Percentiles rank a stretch among this genome's conserved stretches.
Evolutionary conservation across 2,113 vertebrate genomes (phyloP).

Genomic region (Baryphthengus martii): DNA sequence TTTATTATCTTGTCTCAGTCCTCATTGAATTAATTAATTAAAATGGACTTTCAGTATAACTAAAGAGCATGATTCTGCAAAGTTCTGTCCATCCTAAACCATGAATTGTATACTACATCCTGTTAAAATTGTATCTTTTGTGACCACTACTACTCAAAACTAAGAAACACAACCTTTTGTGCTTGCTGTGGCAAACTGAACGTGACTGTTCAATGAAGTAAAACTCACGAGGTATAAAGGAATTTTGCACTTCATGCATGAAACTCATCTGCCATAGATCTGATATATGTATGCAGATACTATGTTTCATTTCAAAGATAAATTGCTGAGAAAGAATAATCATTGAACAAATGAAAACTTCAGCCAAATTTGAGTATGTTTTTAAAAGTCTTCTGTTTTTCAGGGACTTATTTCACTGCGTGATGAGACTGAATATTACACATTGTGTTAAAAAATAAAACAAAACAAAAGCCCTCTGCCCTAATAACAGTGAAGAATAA

Average conservation of each 20-base stretch:
- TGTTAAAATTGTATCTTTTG: neutral
- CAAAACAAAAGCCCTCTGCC: neutral
- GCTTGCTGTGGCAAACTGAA: neutral
- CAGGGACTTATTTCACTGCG: neutral
- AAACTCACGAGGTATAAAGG: neutral
- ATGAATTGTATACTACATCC: neutral
- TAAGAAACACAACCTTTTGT: neutral
- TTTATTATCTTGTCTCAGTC: neutral
- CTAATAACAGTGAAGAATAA: neutral
- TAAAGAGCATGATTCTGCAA: neutral
- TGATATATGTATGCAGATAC: fast-evolving
- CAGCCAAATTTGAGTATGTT: neutral
- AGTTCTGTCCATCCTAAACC: neutral
- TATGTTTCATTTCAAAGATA: neutral
- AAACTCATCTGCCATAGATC: neutral
- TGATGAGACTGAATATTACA: neutral
- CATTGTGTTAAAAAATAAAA: neutral
- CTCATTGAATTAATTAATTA: neutral
- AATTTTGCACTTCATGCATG: fast-evolving
- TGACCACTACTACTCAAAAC: neutral
- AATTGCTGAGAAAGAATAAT: neutral
- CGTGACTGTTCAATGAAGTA: neutral
- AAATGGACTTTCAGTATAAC: neutral
- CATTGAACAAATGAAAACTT: neutral
- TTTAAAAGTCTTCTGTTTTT: neutral